Evolutionary conservation across 2,113 vertebrate species (phyloP), one percentile per base, ranked within the genome.

Genomic region (Lampris megalopsis): DNA sequence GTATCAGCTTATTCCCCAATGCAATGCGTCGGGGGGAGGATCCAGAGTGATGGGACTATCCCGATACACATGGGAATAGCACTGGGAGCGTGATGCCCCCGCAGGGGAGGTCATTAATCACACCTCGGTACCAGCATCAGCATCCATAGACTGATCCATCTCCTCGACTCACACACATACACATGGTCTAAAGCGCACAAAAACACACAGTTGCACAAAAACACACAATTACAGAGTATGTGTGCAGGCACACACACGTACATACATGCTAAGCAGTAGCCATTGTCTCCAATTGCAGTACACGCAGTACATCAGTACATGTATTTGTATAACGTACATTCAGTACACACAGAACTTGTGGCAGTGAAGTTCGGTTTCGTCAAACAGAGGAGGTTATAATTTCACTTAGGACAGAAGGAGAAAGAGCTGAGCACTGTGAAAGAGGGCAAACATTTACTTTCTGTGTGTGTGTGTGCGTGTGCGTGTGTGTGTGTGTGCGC

Each of bases 61-160:
- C 2, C 61, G 10, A 82, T 59, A 68, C 71, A 64, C 75, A 2
- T n/a, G 42, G 76, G 88, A 88, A 78, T 69, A 67, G 66, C 53
- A 74, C 76, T 73, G 75, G 73, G 74, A 86, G 76, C 77, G 64
- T 84, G 82, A 85, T 71, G 84, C 79, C 88, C 59, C 62, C 62
- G 77, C 66, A 72, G 64, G 86, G 82, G 82, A 74, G 71, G 80
- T 89, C 87, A 80, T 92, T 92, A 89, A 86, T 92, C 88, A 90
- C 87, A 82, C 69, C 63, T 37, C 73, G 71, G 71, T 83, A 77
- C 83, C 73, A 80, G 77, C 76, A 63, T 64, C 68, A 52, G 75
- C 64, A 71, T 68, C 67, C 24, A 79, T 73, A 88, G 84, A 87
- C 71, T 79, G 83, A 89, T 89, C 81, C 79, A 86, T 91, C 88